Percentiles rank a stretch among this genome's conserved stretches.
Evolutionary conservation across 64 coral and sea anemone species (phyloP).

Genomic region (Montipora cactus): DNA sequence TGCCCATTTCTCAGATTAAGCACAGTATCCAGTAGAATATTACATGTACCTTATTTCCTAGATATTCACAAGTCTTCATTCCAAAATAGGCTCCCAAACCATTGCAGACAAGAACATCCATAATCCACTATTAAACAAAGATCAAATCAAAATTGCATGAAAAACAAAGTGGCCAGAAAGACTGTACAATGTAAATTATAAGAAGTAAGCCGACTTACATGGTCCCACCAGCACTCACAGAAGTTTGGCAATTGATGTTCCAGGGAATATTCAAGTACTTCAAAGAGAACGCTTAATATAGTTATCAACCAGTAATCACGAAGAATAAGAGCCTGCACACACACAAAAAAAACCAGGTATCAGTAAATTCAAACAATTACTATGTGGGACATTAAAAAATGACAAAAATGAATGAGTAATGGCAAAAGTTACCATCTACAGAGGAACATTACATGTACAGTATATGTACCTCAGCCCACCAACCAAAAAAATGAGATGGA

Average conservation of each 20-base stretch:
- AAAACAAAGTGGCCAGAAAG: neutral
- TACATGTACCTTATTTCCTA: conserved; percentile 80
- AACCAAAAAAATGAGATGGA: conserved; percentile 79
- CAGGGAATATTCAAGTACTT: conserved; percentile 86
- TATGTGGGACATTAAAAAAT: too few species aligned
- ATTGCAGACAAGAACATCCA: conserved; percentile 93
- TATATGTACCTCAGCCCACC: conserved; percentile 78
- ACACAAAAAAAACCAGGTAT: too few species aligned
- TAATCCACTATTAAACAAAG: conserved; percentile 80
- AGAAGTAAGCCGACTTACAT: conserved; percentile 54
- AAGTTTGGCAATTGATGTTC: conserved; percentile 96
- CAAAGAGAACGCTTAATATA: conserved; percentile 87
- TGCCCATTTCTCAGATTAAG: too few species aligned
- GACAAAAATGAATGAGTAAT: too few species aligned
- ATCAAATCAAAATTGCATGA: neutral
- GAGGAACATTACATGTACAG: too few species aligned
- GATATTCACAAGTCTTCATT: conserved; percentile 95
- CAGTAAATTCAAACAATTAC: too few species aligned
- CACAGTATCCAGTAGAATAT: too few species aligned
- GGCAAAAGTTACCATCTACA: too few species aligned
- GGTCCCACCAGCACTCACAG: conserved; percentile 97
- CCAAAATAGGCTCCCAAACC: conserved; percentile 85
- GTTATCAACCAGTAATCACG: conserved; percentile 87
- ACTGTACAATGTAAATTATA: too few species aligned
- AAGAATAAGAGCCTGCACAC: conserved; percentile 73